Evolutionary conservation across 2,888 invertebrate species (phyloP).

Genomic region (Darwinula stevensoni): DNA sequence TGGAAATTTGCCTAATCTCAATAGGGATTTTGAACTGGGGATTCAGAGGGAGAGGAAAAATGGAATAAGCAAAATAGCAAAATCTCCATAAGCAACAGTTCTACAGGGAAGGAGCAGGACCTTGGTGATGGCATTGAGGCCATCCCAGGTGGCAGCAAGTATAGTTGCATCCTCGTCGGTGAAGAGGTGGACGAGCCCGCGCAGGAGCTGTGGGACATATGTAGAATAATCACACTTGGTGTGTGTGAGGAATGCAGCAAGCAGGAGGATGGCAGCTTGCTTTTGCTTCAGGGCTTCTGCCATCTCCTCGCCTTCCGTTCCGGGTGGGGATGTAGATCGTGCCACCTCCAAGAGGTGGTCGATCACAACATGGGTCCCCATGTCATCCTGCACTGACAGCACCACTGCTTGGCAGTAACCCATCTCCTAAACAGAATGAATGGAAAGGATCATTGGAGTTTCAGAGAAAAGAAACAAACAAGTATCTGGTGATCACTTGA

Average conservation of each 20-base stretch:
- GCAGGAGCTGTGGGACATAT: conserved; percentile 57
- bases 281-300: conserved; percentile 1
- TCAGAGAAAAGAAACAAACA: too few species aligned
- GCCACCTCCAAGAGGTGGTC: conserved; percentile 53
- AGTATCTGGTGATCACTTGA: too few species aligned
- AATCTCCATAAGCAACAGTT: too few species aligned
- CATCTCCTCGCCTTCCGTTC: conserved; percentile 3
- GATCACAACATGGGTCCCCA: conserved; percentile 56
- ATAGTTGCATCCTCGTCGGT: conserved; percentile 50
- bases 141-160: conserved; percentile 64
- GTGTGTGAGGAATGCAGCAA: conserved; percentile 67
- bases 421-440: conserved; percentile 28
- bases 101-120: conserved; percentile 14
- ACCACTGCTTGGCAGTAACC: conserved; percentile 80
- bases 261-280: conserved; percentile 43
- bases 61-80: too few species aligned
- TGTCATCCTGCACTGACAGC: conserved; percentile 48
- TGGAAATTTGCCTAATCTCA: too few species aligned
- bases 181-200: conserved; percentile 57
- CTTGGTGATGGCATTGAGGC: conserved; percentile 60
- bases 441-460: conserved; percentile 6
- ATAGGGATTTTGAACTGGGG: too few species aligned
- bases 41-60: too few species aligned
- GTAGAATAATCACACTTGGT: conserved; percentile 58
- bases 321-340: conserved; percentile 26